These are phyloP conservation scores for Micrasema minimum DNA, from an alignment of 1,140 invertebrate species.

Conservation along the genomic window DNA sequence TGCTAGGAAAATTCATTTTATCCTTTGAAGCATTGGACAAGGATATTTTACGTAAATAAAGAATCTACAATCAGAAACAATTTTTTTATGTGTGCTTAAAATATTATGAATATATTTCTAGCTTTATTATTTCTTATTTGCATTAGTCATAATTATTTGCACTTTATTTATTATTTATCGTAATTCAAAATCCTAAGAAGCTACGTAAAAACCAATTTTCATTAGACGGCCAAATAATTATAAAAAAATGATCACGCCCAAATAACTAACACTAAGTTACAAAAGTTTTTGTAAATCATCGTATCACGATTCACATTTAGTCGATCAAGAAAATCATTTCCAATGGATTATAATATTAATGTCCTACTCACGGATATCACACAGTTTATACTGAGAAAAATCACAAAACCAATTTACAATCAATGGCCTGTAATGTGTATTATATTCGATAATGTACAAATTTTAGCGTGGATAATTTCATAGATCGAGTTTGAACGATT, in stretches of 20 bases:
- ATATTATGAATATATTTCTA: too few species aligned
- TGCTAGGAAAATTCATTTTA: too few species aligned
- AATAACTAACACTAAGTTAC: slow-evolving; percentile 20
- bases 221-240: too few species aligned
- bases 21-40: too few species aligned
- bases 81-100: too few species aligned
- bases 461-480: slow-evolving; percentile 25
- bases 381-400: slow-evolving; percentile 20
- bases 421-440: background rate
- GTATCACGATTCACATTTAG: slow-evolving; percentile 28
- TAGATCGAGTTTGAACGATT: slow-evolving; percentile 23
- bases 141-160: too few species aligned
- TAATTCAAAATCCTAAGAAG: too few species aligned
- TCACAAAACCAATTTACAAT: slow-evolving; percentile 4
- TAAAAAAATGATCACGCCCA: slow-evolving; percentile 23
- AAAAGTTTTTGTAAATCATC: slow-evolving; percentile 29
- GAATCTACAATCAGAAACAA: too few species aligned
- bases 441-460: slow-evolving; percentile 4
- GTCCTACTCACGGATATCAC: slow-evolving; percentile 29
- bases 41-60: too few species aligned
- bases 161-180: too few species aligned
- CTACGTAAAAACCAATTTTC: too few species aligned
- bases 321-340: slow-evolving; percentile 10
- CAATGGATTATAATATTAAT: slow-evolving; percentile 25
- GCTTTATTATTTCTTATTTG: too few species aligned